Evolutionary conservation across 2,113 vertebrate genomes (phyloP).

Genomic region (Garra rufa): DNA sequence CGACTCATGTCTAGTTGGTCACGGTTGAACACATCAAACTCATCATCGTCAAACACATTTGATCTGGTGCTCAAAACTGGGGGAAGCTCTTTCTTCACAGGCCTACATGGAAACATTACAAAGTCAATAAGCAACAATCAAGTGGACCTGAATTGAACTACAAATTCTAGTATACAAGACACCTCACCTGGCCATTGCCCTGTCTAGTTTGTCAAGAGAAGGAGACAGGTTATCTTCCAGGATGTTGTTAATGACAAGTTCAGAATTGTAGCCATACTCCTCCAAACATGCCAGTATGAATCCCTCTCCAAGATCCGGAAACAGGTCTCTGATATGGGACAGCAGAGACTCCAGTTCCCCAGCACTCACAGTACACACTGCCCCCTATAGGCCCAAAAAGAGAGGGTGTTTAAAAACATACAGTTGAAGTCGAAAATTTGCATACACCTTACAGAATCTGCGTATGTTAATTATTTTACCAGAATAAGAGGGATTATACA

Average conservation of each 20-base stretch:
- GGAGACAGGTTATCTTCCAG: constrained; percentile 87
- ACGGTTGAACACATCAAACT: constrained; percentile 93
- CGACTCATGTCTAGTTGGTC: constrained; percentile 89
- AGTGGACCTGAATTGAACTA: neutral
- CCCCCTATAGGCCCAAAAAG: constrained; percentile 62
- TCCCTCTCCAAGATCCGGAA: constrained; percentile 91
- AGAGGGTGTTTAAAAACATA: neutral
- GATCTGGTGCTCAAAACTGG: constrained; percentile 79
- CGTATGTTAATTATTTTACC: no score
- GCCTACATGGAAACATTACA: constrained; percentile 63
- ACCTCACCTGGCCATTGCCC: constrained; percentile 82
- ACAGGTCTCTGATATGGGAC: constrained; percentile 88
- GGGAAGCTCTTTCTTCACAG: constrained; percentile 77
- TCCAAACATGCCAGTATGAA: constrained; percentile 92
- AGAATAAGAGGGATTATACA: no score
- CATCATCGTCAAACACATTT: constrained; percentile 90
- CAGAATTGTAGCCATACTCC: constrained; percentile 81
- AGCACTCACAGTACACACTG: constrained; percentile 67
- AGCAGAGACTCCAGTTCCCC: constrained; percentile 91
- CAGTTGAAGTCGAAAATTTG: no score
- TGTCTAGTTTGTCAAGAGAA: constrained; percentile 81
- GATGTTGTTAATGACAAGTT: constrained; percentile 95
- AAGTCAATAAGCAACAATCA: neutral
- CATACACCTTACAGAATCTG: no score
- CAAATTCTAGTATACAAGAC: neutral